Percentiles rank a stretch among this genome's conserved stretches.
phyloP scores from a whole-genome alignment of 2,113 vertebrate species.

The Chlamydotis undulata region DNA sequence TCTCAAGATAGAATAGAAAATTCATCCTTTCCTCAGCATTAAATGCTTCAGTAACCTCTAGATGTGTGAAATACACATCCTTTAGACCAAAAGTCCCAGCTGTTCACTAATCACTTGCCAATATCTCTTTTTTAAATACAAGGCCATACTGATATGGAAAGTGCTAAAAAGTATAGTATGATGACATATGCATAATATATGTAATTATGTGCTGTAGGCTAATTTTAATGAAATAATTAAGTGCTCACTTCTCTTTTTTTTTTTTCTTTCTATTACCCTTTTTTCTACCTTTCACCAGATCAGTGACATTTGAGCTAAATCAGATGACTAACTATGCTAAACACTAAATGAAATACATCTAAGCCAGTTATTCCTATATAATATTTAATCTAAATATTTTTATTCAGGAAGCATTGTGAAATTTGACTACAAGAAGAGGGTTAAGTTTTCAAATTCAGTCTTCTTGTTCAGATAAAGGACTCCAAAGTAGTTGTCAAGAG shows the following conservation, averaged over 20 bases:
- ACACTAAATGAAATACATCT: background rate
- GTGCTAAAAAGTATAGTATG: background rate
- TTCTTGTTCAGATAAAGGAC: background rate
- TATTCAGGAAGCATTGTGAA: background rate
- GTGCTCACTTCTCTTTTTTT: background rate
- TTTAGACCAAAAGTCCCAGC: conserved; percentile 24
- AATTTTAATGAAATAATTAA: background rate
- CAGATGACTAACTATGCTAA: background rate
- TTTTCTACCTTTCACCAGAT: background rate
- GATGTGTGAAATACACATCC: conserved; percentile 22
- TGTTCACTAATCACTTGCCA: conserved; percentile 31
- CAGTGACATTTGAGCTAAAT: background rate
- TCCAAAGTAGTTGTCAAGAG: background rate
- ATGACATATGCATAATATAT: background rate
- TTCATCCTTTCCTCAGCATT: background rate
- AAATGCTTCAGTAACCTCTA: conserved; percentile 15
- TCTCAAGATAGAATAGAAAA: background rate
- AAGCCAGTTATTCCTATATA: background rate
- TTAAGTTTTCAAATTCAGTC: background rate
- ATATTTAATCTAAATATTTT: background rate
- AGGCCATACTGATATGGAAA: background rate
- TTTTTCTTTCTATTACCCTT: background rate
- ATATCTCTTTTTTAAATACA: background rate
- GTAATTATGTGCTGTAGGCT: background rate
- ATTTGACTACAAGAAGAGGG: background rate